Conservation (phyloP, 2,888 invertebrate species). For the Deilephila elpenor region DNA sequence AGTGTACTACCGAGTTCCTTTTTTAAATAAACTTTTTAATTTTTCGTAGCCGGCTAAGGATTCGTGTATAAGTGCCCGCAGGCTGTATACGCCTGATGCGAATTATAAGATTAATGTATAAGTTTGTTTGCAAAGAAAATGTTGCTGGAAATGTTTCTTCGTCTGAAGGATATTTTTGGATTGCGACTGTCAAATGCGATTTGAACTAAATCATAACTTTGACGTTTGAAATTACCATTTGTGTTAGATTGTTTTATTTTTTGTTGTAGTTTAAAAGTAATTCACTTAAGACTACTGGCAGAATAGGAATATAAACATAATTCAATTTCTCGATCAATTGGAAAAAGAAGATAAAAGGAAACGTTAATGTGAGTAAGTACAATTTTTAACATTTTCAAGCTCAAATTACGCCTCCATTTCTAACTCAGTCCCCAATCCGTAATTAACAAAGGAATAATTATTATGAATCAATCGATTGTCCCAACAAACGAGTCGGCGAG, state of each 20-base stretch:
- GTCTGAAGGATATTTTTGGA: background rate
- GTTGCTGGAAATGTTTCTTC: background rate
- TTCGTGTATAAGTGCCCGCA: slow-evolving; percentile 39
- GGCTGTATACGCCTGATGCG: slow-evolving; percentile 23
- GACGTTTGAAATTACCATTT: no score
- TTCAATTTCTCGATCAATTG: no score
- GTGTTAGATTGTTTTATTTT: no score
- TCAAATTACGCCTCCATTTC: background rate
- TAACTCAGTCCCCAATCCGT: background rate
- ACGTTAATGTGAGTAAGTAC: no score
- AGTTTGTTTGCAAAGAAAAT: slow-evolving; percentile 14
- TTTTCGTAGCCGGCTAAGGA: slow-evolving; percentile 41
- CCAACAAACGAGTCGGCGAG: background rate
- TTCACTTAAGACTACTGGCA: no score
- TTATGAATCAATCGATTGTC: slow-evolving; percentile 4
- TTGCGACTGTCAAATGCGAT: background rate
- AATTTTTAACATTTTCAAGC: no score
- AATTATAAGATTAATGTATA: slow-evolving; percentile 27
- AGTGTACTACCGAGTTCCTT: slow-evolving; percentile 44
- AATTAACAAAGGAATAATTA: background rate
- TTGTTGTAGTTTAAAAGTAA: no score
- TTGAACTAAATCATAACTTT: no score
- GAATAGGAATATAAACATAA: no score
- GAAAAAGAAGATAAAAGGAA: no score
- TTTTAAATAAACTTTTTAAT: slow-evolving; percentile 46